Base-by-base conservation (phyloP, 2,113 vertebrate species). In the Pelodiscus sinensis region DNA sequence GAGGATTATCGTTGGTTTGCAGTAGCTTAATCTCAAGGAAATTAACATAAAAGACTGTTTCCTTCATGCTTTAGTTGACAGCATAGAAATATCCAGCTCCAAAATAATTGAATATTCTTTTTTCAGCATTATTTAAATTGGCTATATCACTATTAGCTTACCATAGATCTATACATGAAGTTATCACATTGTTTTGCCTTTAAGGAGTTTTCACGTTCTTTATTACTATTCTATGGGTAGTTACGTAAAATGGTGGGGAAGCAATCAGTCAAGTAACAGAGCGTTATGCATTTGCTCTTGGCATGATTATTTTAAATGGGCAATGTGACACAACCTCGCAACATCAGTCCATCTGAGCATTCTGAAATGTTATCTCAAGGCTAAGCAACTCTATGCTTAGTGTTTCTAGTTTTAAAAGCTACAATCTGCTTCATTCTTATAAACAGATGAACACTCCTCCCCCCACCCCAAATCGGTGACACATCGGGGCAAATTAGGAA, bases 201-300 rank as follows among this genome's bases (percentile, higher is more conserved):
- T 50, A 81, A 87, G 38, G 91, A 86, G 90, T 90, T 71, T 57
- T 87, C 73, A 73, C 5, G 6, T 4, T 54, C 1, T 81, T 31
- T 81, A 6, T 82, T 52, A 57, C 27, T 8, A 86, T 94, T 73
- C 78, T 79, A 14, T 35, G 14, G 29, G 13, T 35, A 87, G 15
- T n/a, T 85, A 71, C 83, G 86, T 50, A 60, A 92, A 84, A 82
- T 9, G 27, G 22, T 87, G 44, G 68, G 22, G 94, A 93, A 95
- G 10, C 14, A 73, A 57, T 80, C 73, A 84, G 81, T 60, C 62
- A 82, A 91, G 60, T 81, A 92, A 86, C 54, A 82, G 3, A 87
- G 31, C 50, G 71, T 38, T 68, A 1, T 15, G 35, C 27, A 15
- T 29, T 77, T 92, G 78, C 29, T 90, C 52, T 62, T 55, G 73